Base-by-base conservation (phyloP, 1,140 invertebrate species). In the Halyomorpha halys region DNA sequence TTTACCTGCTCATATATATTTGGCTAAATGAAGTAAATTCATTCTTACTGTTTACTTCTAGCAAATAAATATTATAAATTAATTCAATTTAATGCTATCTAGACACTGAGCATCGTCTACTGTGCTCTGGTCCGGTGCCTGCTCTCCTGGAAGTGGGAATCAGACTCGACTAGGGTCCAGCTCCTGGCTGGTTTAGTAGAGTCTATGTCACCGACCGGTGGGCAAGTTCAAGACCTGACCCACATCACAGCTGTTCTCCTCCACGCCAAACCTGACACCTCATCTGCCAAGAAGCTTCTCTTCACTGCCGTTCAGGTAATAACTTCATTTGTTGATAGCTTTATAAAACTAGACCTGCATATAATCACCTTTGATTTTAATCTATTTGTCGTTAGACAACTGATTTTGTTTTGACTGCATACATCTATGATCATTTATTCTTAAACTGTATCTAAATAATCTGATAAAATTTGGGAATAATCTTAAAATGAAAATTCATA, bases 201-300 rank as follows among this genome's bases (percentile, higher is more conserved):
- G 44, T 67, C 70, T 11, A 64, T 70, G 62, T 65, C 68, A 19
- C 70, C 70, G 5, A 68, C 64, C 15, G 73, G 74, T 21, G 63
- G 66, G 30, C 66, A 69, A 30, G 63, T 68, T 45, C 66, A 69
- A 44, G 69, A 71, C 65, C 68, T 78, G 66, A 74, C 76, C 21
- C 74, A 75, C 21, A 73, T 79, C 59, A 77, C 76, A 0, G 70
- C 71, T 51, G 68, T 79, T 44, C 70, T 78, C 51, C 73, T 73
- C 59, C 74, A 75, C 23, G 77, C 77, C 47, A 67, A 67, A 45
- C 69, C 69, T 13, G 69, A 68, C 44, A 70, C 66, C 16, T 65
- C 56, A 51, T 59, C 64, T 61, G 76, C 78, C 23, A 86, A 84
- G 73, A 82, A 85, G 74, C 73, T 86, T 68, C 76, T 79, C 65